Conservation (phyloP, 2,113 vertebrate genomes). For the Crotalus tigris region DNA sequence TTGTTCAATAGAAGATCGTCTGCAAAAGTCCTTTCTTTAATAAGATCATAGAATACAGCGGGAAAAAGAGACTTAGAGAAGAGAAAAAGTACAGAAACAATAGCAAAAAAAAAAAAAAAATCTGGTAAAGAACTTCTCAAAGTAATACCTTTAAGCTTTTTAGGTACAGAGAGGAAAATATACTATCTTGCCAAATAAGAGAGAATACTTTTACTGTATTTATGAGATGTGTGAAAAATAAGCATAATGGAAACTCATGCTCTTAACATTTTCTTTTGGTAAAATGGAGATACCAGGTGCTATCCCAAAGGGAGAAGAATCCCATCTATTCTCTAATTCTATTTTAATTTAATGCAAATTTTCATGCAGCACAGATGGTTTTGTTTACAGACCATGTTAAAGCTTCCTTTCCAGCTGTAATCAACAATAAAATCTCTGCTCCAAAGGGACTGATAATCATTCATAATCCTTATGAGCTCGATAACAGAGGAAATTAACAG, state of each 20-base stretch:
- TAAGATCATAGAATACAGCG: not conserved
- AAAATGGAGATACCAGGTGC: not conserved
- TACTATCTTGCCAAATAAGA: not conserved
- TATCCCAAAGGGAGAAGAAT: not conserved
- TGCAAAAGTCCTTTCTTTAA: not conserved
- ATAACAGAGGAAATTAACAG: slow-evolving; percentile 3
- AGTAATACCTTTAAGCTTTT: not conserved
- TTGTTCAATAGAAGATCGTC: not conserved
- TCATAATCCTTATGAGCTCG: slow-evolving; percentile 14
- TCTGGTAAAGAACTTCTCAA: not conserved
- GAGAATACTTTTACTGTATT: not conserved
- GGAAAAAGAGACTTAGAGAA: not conserved
- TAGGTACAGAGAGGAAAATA: not conserved
- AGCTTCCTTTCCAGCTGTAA: slow-evolving; percentile 21
- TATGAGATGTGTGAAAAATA: not conserved
- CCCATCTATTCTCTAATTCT: not conserved
- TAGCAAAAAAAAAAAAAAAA: not conserved
- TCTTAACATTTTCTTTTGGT: not conserved
- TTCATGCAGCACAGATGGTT: slow-evolving; percentile 12
- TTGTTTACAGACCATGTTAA: slow-evolving; percentile 19
- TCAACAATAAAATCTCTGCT: slow-evolving; percentile 20
- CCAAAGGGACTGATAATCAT: slow-evolving; percentile 20
- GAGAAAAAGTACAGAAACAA: not conserved
- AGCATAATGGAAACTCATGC: not conserved
- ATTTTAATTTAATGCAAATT: slow-evolving; percentile 20